These are phyloP conservation scores for Pampusana beccarii DNA, from an alignment of 2,113 vertebrate species.

Conservation along the genomic window DNA sequence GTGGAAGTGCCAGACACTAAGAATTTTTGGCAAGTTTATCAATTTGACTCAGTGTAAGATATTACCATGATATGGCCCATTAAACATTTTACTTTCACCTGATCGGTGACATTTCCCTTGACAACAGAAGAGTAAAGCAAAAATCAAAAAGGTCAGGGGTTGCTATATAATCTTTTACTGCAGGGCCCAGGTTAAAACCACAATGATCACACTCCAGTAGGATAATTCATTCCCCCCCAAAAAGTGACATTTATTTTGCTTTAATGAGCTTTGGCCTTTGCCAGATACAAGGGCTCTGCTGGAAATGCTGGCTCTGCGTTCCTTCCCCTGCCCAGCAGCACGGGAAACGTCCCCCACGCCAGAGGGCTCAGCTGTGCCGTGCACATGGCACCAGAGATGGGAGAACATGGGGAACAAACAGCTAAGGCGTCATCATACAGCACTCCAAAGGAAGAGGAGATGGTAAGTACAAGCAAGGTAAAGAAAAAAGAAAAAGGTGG, in stretches of 20 bases:
- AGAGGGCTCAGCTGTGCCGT: neutral
- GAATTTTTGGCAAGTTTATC: conserved; percentile 65
- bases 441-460: neutral
- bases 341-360: neutral
- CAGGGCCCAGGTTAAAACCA: conserved; percentile 72
- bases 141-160: conserved; percentile 77
- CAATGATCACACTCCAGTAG: conserved; percentile 68
- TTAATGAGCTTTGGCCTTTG: conserved; percentile 67
- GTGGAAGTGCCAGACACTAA: conserved; percentile 61
- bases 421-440: neutral
- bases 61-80: conserved; percentile 55
- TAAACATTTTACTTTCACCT: conserved; percentile 55
- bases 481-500: neutral
- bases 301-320: conserved; percentile 14
- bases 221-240: conserved; percentile 48
- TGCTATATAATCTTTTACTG: conserved; percentile 65
- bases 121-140: conserved; percentile 45
- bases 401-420: neutral
- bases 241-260: conserved; percentile 65
- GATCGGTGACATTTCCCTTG: conserved; percentile 52
- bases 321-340: conserved; percentile 13
- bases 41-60: conserved; percentile 42
- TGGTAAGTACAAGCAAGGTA: neutral
- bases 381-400: neutral
- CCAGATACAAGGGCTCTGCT: neutral